Percentiles rank a stretch among this genome's conserved stretches.
phyloP scores from a whole-genome alignment of 2,888 invertebrate genomes.

The Synanthedon formicaeformis region DNA sequence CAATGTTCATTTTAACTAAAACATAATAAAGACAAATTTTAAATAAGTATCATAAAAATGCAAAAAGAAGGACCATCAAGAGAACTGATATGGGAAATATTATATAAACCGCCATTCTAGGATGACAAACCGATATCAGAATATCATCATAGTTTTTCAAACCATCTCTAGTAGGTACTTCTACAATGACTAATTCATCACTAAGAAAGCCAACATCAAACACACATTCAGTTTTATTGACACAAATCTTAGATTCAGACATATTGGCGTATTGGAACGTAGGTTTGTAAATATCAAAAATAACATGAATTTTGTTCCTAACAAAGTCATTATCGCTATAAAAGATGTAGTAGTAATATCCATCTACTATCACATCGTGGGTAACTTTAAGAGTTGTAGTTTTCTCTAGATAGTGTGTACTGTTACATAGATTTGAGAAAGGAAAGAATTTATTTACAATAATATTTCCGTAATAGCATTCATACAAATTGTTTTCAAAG shows the following conservation, averaged over 20 bases:
- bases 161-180: constrained; percentile 85
- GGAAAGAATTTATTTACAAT: constrained; percentile 79
- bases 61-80: constrained; percentile 81
- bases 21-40: constrained; percentile 38
- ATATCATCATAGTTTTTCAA: constrained; percentile 81
- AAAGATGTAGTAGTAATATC: constrained; percentile 91
- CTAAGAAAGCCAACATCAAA: constrained; percentile 80
- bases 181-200: constrained; percentile 84
- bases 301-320: constrained; percentile 83
- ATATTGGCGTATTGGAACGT: constrained; percentile 82
- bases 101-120: constrained; percentile 82
- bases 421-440: constrained; percentile 75
- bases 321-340: constrained; percentile 88
- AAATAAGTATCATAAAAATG: constrained; percentile 77
- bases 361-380: constrained; percentile 80
- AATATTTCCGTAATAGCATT: constrained; percentile 82
- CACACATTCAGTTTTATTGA: constrained; percentile 82
- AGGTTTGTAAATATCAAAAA: constrained; percentile 88
- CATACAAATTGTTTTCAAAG: constrained; percentile 81
- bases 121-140: constrained; percentile 82
- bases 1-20: constrained; percentile 53
- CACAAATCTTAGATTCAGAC: constrained; percentile 75
- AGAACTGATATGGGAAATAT: constrained; percentile 84
- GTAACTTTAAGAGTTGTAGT: constrained; percentile 74
- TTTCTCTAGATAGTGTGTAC: constrained; percentile 76